phyloP scores from a whole-genome alignment of 2,888 invertebrate species.

The Tetrapedia diversipes region DNA sequence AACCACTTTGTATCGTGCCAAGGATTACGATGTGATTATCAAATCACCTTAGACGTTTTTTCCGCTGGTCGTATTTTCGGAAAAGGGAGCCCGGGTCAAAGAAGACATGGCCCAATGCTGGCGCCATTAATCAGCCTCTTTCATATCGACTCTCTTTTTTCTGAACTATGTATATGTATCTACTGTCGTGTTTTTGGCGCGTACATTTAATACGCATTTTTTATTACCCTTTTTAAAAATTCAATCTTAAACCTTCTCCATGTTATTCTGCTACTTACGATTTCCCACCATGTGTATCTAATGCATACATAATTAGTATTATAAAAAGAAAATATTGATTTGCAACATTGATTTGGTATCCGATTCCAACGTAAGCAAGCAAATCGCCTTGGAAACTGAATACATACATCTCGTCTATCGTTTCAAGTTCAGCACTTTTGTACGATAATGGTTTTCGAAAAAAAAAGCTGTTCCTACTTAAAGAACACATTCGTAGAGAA shows the following conservation, averaged over 20 bases:
- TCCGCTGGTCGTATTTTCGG: constrained; percentile 59
- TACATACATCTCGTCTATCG: not conserved
- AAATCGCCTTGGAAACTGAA: not conserved
- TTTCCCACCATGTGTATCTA: too few species aligned
- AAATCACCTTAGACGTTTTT: constrained; percentile 67
- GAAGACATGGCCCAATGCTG: constrained; percentile 74
- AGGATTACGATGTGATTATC: constrained; percentile 10
- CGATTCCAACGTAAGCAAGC: not conserved
- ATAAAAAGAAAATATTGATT: not conserved
- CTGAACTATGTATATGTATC: not conserved
- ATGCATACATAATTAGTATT: not conserved
- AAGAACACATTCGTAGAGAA: not conserved
- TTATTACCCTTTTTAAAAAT: not conserved
- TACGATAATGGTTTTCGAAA: not conserved
- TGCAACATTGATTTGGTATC: not conserved
- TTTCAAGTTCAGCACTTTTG: not conserved
- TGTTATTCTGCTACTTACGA: not conserved
- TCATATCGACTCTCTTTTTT: constrained; percentile 49
- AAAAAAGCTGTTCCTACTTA: not conserved
- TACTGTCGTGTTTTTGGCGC: not conserved
- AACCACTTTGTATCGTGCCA: constrained; percentile 20
- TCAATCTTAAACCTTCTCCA: not conserved
- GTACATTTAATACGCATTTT: not conserved
- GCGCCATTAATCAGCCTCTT: constrained; percentile 69
- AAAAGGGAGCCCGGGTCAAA: constrained; percentile 66